Conservation (phyloP, 2,113 vertebrate species). For the Orientallactaga bullata region DNA sequence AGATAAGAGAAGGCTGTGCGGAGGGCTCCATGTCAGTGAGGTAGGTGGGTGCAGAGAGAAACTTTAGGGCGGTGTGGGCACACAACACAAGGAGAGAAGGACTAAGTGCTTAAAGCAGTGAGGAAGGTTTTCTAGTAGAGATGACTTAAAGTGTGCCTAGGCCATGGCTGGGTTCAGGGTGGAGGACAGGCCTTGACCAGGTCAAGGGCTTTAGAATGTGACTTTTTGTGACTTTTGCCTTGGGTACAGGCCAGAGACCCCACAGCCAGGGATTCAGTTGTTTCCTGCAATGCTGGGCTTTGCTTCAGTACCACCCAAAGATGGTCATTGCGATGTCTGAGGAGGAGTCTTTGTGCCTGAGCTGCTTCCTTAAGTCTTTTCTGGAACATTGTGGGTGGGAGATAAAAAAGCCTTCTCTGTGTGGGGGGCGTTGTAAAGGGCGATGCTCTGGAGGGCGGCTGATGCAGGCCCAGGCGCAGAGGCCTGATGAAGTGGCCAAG, state of each 20-base stretch:
- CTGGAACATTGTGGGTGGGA: constrained; percentile 41
- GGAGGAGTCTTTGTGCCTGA: constrained; percentile 42
- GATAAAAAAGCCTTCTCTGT: constrained; percentile 13
- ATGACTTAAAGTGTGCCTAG: neutral
- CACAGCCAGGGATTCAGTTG: neutral
- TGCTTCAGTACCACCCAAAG: neutral
- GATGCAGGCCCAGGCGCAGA: neutral
- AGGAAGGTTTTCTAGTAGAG: neutral
- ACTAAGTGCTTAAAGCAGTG: neutral
- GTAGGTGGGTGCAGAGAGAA: neutral
- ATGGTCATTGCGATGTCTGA: neutral
- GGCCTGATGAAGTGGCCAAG: neutral
- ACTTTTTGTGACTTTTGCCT: neutral
- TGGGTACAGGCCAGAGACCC: neutral
- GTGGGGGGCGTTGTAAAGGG: neutral
- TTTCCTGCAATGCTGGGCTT: neutral
- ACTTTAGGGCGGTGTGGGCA: too few species aligned
- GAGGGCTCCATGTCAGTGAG: rapidly evolving
- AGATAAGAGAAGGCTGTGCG: neutral
- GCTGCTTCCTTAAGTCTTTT: constrained; percentile 26
- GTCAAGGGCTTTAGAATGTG: neutral
- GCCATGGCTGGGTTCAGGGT: neutral
- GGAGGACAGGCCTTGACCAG: neutral
- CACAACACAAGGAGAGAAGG: neutral
- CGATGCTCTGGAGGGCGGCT: neutral